Evolutionary conservation across 2,888 invertebrate species (phyloP).

Genomic region (Caenorhabditis virilis): DNA sequence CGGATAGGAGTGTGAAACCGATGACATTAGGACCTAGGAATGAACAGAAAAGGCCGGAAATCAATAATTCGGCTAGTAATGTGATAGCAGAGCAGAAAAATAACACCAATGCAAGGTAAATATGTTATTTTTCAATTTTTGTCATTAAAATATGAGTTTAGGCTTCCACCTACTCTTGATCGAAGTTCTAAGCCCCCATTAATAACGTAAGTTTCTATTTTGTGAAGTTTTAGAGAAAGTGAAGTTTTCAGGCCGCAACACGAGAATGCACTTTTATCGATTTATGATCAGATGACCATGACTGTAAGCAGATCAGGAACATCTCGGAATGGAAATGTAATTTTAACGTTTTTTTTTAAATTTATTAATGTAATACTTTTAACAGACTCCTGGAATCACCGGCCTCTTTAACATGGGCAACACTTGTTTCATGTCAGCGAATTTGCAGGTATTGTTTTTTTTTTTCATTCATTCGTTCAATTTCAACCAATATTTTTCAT

Average conservation of each 20-base stretch:
- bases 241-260: background rate
- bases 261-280: background rate
- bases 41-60: background rate
- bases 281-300: background rate
- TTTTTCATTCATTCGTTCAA: slow-evolving; percentile 1
- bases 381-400: slow-evolving; percentile 22
- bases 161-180: slow-evolving; percentile 2
- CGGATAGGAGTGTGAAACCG: slow-evolving; percentile 2
- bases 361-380: background rate
- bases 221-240: background rate
- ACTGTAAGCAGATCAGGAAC: background rate
- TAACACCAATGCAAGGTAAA: background rate
- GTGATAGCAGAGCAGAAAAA: background rate
- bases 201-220: slow-evolving; percentile 14
- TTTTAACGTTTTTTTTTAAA: slow-evolving; percentile 3
- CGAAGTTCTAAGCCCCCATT: slow-evolving; percentile 1
- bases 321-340: slow-evolving; percentile 3
- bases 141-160: background rate
- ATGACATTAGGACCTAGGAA: background rate
- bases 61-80: too few relatives aligned
- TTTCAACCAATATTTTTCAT: too few relatives aligned
- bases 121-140: background rate
- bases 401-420: slow-evolving; percentile 73
- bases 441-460: slow-evolving; percentile 27
- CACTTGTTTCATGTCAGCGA: slow-evolving; percentile 71